A percentile compares a stretch with the other conserved stretches of the same genome.
Conservation (phyloP, 2,113 vertebrate genomes). For the Gambusia affinis region DNA sequence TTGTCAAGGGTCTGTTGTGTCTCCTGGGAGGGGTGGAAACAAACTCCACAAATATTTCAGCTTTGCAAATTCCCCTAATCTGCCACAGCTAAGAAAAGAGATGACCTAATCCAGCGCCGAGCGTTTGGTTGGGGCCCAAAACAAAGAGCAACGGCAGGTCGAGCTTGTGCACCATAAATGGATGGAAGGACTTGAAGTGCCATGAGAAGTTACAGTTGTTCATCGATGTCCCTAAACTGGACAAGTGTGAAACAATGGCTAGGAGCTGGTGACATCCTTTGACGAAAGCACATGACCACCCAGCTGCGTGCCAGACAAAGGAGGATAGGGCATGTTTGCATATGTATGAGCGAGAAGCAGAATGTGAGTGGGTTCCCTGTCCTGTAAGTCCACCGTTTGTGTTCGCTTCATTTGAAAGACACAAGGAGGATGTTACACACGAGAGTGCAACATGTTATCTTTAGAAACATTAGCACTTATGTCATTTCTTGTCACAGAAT, state of each 20-base stretch:
- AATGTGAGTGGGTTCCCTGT: slow-evolving; percentile 65
- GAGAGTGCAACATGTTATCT: slow-evolving; percentile 39
- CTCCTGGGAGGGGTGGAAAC: slow-evolving; percentile 57
- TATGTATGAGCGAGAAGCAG: slow-evolving; percentile 59
- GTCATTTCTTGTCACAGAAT: slow-evolving; percentile 23
- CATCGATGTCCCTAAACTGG: slow-evolving; percentile 56
- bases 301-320: slow-evolving; percentile 61
- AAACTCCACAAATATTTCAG: slow-evolving; percentile 59
- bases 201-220: slow-evolving; percentile 35
- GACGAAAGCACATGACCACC: slow-evolving; percentile 65
- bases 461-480: slow-evolving; percentile 35
- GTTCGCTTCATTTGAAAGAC: slow-evolving; percentile 26
- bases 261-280: slow-evolving; percentile 67
- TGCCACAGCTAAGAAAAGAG: slow-evolving; percentile 68
- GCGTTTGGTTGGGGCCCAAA: slow-evolving; percentile 55
- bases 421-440: slow-evolving; percentile 17
- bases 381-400: slow-evolving; percentile 24
- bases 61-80: slow-evolving; percentile 68
- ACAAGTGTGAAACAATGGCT: slow-evolving; percentile 32
- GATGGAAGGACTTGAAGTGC: slow-evolving; percentile 38
- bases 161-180: slow-evolving; percentile 75
- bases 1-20: slow-evolving; percentile 62
- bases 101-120: slow-evolving; percentile 75
- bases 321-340: slow-evolving; percentile 52
- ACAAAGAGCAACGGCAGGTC: slow-evolving; percentile 43